Evolutionary conservation across 2,113 vertebrate genomes (phyloP).

Genomic region (Chinchilla lanigera): DNA sequence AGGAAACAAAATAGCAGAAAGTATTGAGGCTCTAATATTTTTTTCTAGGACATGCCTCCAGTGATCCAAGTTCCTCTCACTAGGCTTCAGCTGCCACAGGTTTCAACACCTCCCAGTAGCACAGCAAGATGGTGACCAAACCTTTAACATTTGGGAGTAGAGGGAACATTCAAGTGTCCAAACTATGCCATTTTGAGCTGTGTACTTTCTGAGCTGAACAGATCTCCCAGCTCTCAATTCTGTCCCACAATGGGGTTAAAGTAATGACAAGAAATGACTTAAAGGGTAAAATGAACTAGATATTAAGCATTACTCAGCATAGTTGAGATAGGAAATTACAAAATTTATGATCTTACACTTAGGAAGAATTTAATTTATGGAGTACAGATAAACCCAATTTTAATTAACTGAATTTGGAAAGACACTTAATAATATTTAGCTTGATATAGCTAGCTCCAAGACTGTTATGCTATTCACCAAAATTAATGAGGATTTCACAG

Average conservation of each 20-base stretch:
- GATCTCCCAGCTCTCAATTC: neutral
- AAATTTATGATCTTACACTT: neutral
- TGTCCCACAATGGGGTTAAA: neutral
- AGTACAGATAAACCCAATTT: neutral
- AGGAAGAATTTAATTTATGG: neutral
- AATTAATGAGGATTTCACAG: neutral
- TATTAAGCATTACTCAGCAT: neutral
- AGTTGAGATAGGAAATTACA: neutral
- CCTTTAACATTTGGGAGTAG: neutral
- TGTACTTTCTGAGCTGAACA: neutral
- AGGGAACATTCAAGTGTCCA: neutral
- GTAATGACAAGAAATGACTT: neutral
- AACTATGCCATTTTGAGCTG: neutral
- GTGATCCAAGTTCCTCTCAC: neutral
- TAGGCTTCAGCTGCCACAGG: neutral
- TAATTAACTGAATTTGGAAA: neutral
- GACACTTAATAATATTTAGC: constrained; percentile 26
- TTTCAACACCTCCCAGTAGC: neutral
- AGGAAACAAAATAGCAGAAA: neutral
- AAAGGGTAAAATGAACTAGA: neutral
- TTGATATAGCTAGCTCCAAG: neutral
- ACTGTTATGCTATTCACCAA: neutral
- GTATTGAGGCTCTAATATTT: neutral
- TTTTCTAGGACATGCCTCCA: neutral
- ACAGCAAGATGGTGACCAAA: neutral